Evolutionary conservation across 2,797 vertebrate species (phyloP).

Genomic region (Anas bernieri): DNA sequence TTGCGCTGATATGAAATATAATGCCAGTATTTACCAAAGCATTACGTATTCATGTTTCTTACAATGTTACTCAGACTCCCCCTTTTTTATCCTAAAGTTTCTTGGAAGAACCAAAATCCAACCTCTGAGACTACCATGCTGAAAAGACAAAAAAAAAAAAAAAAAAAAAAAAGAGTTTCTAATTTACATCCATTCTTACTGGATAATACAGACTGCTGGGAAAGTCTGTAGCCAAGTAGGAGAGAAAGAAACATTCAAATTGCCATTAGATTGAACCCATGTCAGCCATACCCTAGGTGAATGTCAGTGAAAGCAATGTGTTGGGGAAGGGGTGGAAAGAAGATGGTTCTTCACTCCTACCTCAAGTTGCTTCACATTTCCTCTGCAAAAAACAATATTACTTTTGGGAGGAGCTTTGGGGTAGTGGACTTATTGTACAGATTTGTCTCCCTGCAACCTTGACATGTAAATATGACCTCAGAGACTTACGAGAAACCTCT

Average conservation of each 20-base stretch:
- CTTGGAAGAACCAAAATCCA: not conserved
- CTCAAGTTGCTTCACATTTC: not conserved
- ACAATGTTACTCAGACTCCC: not conserved
- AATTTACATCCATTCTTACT: constrained; percentile 13
- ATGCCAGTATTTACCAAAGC: not conserved
- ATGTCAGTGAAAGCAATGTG: not conserved
- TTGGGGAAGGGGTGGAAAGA: not conserved
- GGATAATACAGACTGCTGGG: not conserved
- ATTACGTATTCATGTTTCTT: not conserved
- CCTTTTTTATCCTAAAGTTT: not conserved
- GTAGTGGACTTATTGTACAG: not conserved
- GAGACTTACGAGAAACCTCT: not conserved
- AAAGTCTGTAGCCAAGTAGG: not conserved
- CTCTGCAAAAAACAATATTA: not conserved
- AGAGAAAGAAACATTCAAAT: not conserved
- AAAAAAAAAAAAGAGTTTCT: not conserved
- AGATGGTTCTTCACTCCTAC: not conserved
- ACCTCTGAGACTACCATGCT: not conserved
- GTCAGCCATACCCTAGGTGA: accelerated
- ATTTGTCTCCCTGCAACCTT: not conserved
- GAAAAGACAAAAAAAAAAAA: not conserved
- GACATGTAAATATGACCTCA: not conserved
- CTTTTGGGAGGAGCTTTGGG: not conserved
- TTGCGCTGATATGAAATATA: not conserved
- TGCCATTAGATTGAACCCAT: not conserved